Conservation (phyloP, 2,888 invertebrate genomes). For the Rhingia rostrata region DNA sequence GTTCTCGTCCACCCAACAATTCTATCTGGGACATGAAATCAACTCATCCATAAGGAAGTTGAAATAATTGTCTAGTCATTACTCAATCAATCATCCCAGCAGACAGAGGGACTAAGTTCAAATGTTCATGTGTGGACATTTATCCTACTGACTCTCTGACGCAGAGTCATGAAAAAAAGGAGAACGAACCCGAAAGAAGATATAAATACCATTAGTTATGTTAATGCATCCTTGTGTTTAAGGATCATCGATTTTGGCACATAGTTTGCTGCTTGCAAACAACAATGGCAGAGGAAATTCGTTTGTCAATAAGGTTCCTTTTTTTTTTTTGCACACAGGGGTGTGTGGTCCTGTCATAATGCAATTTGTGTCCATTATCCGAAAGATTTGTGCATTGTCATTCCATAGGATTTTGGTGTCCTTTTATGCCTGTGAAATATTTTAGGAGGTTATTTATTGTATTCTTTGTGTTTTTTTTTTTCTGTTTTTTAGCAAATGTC, state of each 20-base stretch:
- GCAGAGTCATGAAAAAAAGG: conserved; percentile 34
- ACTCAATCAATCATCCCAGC: conserved; percentile 70
- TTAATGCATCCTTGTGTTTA: conserved; percentile 71
- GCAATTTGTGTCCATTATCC: conserved; percentile 72
- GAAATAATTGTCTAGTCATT: conserved; percentile 75
- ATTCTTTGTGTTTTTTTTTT: conserved; percentile 24
- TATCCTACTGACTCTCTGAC: conserved; percentile 49
- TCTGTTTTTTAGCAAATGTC: conserved; percentile 10
- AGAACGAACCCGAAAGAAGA: conserved; percentile 6
- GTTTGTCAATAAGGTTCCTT: background rate
- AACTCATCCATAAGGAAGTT: conserved; percentile 74
- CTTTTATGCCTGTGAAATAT: conserved; percentile 19
- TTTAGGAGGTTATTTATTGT: conserved; percentile 32
- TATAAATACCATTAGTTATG: conserved; percentile 74
- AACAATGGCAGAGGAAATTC: conserved; percentile 35
- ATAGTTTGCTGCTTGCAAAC: conserved; percentile 43
- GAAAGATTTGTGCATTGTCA: conserved; percentile 48
- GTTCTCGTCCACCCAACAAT: background rate
- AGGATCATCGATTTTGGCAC: conserved; percentile 73
- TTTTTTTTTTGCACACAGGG: conserved; percentile 1
- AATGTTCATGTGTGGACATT: conserved; percentile 57
- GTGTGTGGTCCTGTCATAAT: conserved; percentile 72
- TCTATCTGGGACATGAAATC: conserved; percentile 66
- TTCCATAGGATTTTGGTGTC: conserved; percentile 21
- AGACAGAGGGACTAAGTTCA: conserved; percentile 27